Evolutionary conservation across 2,797 vertebrate genomes (phyloP), one percentile per base, ranked within the genome.

Genomic region (Nasua narica): DNA sequence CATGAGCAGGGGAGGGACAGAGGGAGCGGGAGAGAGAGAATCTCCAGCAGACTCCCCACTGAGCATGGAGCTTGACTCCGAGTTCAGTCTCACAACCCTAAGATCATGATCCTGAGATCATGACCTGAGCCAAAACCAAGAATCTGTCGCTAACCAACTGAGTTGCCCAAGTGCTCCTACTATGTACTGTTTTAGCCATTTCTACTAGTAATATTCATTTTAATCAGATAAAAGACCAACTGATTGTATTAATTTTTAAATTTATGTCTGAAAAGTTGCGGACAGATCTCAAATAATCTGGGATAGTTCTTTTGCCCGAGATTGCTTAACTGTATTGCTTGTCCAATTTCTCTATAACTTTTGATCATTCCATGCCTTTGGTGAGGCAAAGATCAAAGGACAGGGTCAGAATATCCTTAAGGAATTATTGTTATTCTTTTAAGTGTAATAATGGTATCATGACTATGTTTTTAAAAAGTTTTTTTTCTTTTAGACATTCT

Each of bases 401-500:
- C 1, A 90, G 16, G n/a, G 25, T 81, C 74, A 89, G 90, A 94
- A 82, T 90, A 90, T 92, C 48, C 62, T 90, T 94, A 67, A 72
- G 48, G n/a, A 92, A 86, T 85, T 89, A 91, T 32, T 93, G 29
- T 69, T 87, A 65, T 79, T 48, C 46, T 58, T 92, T 90, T 52
- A 58, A 67, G 9, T 76, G 10, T 52, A 69, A 29, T 89, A 60
- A 74, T 92, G 58, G 27, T 70, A n/a, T 65, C 82, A 12, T 23
- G 40, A 35, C 83, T 88, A 54, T 43, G 29, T 69, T 92, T 91
- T 67, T 5, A 2, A 54, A 56, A 62, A 43, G 4, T 15, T 16
- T 50, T 79, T 87, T 35, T 62, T 62, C 54, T 89, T 78, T 48
- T 23, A 86, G 65, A 35, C 11, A 62, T 60, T 72, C 18, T 56